Evolutionary conservation across 2,113 vertebrate species (phyloP).

Genomic region (Gallinago paraguaiae): DNA sequence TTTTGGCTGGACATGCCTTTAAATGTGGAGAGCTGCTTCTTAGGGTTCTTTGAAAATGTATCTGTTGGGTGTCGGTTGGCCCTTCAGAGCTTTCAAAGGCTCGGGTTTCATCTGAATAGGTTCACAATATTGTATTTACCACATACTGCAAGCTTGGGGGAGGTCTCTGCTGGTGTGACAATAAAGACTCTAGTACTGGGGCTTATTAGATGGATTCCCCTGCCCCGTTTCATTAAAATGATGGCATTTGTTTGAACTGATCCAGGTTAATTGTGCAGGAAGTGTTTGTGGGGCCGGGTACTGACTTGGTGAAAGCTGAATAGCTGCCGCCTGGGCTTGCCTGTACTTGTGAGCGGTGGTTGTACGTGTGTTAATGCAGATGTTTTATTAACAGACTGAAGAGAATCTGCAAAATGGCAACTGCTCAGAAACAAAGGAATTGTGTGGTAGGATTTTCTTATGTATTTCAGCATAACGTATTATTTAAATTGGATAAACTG

Average conservation of each 20-base stretch:
- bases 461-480: not conserved
- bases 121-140: fast-evolving
- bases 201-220: fast-evolving
- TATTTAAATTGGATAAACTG: fast-evolving
- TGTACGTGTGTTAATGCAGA: fast-evolving
- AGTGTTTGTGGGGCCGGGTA: not conserved
- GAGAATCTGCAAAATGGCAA: slow-evolving; percentile 70
- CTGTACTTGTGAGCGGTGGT: fast-evolving
- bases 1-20: not conserved
- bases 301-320: not conserved
- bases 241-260: fast-evolving
- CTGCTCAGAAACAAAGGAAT: slow-evolving; percentile 72
- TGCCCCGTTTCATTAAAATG: not conserved
- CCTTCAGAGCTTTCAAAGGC: fast-evolving
- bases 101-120: fast-evolving
- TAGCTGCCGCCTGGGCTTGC: not conserved
- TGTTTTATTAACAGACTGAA: not conserved
- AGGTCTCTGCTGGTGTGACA: not conserved
- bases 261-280: not conserved
- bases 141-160: fast-evolving
- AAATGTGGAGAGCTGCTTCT: not conserved
- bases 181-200: no score
- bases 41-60: no score
- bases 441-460: slow-evolving; percentile 54
- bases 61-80: fast-evolving